Conservation (phyloP, 2,888 invertebrate genomes). For the Mesoligia furuncula region DNA sequence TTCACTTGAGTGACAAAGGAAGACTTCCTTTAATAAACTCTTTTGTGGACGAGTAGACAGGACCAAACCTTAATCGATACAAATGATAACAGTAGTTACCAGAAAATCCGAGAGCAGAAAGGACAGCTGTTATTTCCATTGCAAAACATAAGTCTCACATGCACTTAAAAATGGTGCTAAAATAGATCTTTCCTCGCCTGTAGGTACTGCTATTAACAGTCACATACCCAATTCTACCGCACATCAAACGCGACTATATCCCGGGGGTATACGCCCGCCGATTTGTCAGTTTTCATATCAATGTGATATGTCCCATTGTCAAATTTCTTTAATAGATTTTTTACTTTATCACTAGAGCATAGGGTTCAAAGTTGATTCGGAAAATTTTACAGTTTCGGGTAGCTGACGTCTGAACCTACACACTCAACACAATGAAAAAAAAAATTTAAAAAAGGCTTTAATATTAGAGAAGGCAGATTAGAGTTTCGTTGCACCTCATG, state of each 20-base stretch:
- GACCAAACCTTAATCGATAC: neutral
- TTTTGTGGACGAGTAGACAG: too few relatives aligned
- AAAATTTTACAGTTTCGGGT: too few relatives aligned
- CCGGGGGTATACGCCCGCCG: neutral
- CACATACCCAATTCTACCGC: constrained; percentile 5
- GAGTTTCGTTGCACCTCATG: neutral
- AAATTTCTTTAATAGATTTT: too few relatives aligned
- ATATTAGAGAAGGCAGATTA: too few relatives aligned
- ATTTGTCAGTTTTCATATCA: constrained; percentile 32
- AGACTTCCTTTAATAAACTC: too few relatives aligned
- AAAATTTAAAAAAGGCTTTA: neutral
- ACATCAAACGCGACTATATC: neutral
- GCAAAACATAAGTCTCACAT: too few relatives aligned
- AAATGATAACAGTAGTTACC: neutral
- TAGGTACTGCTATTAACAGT: too few relatives aligned
- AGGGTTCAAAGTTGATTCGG: too few relatives aligned
- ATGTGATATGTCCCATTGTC: constrained; percentile 1
- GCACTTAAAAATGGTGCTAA: neutral
- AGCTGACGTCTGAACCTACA: too few relatives aligned
- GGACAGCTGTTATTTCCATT: too few relatives aligned
- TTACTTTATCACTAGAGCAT: too few relatives aligned
- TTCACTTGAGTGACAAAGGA: too few relatives aligned
- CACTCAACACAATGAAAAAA: neutral
- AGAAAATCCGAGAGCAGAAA: neutral
- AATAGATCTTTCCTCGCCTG: neutral